Evolutionary conservation across 2,888 invertebrate genomes (phyloP).

Genomic region (Scelioninae gen. 2): DNA sequence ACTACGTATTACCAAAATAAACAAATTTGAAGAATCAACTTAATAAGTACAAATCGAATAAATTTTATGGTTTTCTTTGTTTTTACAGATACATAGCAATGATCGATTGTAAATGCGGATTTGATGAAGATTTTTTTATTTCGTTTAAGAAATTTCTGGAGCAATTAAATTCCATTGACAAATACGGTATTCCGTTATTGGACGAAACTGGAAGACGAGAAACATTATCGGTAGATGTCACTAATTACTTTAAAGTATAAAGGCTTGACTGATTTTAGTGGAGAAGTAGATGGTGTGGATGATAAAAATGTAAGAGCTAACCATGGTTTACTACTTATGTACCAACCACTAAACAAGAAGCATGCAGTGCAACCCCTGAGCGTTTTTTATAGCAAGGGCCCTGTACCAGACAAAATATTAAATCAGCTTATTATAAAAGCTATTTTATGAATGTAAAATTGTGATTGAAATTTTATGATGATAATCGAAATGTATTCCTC

Average conservation of each 20-base stretch:
- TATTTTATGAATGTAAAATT: no score
- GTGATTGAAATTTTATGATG: no score
- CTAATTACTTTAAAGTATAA: no score
- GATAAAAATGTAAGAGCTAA: neutral
- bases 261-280: no score
- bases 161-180: neutral
- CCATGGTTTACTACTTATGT: neutral
- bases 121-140: no score
- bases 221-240: no score
- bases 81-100: no score
- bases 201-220: no score
- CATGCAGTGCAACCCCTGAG: conserved; percentile 2
- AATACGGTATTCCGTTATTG: neutral
- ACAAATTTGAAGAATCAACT: no score
- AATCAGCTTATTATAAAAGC: neutral
- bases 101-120: no score
- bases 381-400: neutral
- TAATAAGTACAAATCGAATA: no score
- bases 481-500: neutral
- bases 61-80: neutral
- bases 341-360: conserved; percentile 5
- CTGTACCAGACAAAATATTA: neutral
- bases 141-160: neutral
- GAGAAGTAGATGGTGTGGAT: neutral
- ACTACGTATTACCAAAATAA: no score